Conservation (phyloP, 1,140 invertebrate genomes). For the Zaprionus ornatus region DNA sequence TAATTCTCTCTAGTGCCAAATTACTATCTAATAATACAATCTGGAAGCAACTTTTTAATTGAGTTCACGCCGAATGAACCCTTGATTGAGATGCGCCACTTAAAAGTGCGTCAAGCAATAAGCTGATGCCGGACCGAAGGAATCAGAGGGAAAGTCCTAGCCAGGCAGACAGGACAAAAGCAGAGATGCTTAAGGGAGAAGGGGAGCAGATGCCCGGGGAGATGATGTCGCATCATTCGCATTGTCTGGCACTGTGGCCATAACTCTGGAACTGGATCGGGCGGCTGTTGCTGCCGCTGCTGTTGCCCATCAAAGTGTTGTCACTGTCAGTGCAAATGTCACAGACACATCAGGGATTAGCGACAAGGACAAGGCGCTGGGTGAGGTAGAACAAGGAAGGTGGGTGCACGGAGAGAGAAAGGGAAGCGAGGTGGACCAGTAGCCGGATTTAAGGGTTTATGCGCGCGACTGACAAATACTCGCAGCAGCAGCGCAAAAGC, state of each 20-base stretch:
- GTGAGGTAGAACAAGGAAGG: too few species aligned
- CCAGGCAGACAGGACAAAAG: not conserved
- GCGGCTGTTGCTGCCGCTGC: not conserved
- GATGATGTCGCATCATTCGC: not conserved
- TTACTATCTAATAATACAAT: slow-evolving; percentile 6
- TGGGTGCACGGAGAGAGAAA: not conserved
- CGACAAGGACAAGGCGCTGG: slow-evolving; percentile 48
- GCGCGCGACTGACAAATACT: slow-evolving; percentile 66
- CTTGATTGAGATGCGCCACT: slow-evolving; percentile 64
- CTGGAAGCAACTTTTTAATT: slow-evolving; percentile 61
- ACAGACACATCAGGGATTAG: slow-evolving; percentile 83
- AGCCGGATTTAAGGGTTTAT: slow-evolving; percentile 76
- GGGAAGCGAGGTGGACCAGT: slow-evolving; percentile 22
- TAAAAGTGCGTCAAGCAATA: slow-evolving; percentile 55
- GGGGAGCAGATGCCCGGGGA: too few species aligned
- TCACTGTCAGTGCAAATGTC: slow-evolving; percentile 83
- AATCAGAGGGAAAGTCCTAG: not conserved
- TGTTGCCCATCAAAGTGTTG: slow-evolving; percentile 82
- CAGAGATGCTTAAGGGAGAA: not conserved
- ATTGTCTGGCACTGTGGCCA: slow-evolving; percentile 32
- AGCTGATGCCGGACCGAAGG: slow-evolving; percentile 26
- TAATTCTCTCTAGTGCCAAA: not conserved
- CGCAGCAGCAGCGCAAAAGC: slow-evolving; percentile 5
- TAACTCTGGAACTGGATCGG: slow-evolving; percentile 39
- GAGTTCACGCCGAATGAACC: slow-evolving; percentile 65